Evolutionary conservation across 2,113 vertebrate genomes (phyloP).

Genomic region (Blennius ocellaris): DNA sequence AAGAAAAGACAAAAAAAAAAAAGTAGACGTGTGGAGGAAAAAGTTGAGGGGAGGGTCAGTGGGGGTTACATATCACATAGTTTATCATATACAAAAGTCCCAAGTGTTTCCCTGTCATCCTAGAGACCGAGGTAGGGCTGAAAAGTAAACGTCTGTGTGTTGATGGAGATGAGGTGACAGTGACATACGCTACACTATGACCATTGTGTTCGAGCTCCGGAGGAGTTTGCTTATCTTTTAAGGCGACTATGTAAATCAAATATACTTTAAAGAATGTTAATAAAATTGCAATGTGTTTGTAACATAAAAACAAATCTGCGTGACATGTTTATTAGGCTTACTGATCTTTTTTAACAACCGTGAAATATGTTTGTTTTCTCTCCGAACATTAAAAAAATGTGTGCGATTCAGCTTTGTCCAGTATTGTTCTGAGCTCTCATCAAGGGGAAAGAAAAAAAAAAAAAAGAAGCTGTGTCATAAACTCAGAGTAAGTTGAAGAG

Average conservation of each 20-base stretch:
- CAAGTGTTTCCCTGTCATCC: conserved; percentile 63
- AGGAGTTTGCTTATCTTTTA: conserved; percentile 22
- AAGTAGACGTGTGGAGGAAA: conserved; percentile 47
- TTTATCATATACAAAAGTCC: conserved; percentile 77
- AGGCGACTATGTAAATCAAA: conserved; percentile 39
- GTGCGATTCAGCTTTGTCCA: conserved; percentile 50
- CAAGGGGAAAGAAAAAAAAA: conserved; percentile 45
- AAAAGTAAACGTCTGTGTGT: conserved; percentile 66
- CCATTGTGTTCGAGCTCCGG: conserved; percentile 45
- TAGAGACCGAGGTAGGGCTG: conserved; percentile 42
- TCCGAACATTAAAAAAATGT: neutral
- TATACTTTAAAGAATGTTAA: conserved; percentile 15
- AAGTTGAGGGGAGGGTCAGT: conserved; percentile 41
- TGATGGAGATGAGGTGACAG: conserved; percentile 73
- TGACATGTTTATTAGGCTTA: conserved; percentile 28
- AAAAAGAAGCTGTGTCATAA: conserved; percentile 68
- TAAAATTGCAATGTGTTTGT: neutral
- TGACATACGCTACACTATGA: conserved; percentile 59
- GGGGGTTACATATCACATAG: conserved; percentile 72
- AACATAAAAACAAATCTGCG: conserved; percentile 23
- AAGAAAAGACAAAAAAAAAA: conserved; percentile 35
- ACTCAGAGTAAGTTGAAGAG: conserved; percentile 1
- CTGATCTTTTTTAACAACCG: conserved; percentile 22
- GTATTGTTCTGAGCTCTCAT: conserved; percentile 68
- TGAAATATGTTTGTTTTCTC: conserved; percentile 41